Conservation (phyloP, 2,888 invertebrate genomes). For the Diplolepis rosae region DNA sequence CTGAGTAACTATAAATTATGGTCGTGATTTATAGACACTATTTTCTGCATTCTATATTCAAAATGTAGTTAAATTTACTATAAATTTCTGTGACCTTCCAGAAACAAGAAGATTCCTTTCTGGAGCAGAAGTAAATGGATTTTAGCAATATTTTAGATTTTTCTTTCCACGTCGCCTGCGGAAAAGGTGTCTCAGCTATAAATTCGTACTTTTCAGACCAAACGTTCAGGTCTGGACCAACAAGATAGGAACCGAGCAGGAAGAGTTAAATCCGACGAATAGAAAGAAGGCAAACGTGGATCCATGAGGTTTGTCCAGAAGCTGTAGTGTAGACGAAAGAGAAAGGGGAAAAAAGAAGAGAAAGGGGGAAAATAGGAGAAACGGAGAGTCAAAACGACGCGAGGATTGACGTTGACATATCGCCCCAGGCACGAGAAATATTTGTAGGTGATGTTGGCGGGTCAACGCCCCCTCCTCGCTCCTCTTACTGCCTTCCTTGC, state of each 20-base stretch:
- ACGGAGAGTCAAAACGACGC: conserved; percentile 32
- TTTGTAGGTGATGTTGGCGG: conserved; percentile 67
- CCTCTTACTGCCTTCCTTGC: conserved; percentile 42
- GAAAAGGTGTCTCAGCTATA: neutral
- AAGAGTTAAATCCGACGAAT: conserved; percentile 35
- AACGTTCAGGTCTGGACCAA: conserved; percentile 27
- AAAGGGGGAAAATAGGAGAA: conserved; percentile 21
- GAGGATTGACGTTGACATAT: conserved; percentile 63
- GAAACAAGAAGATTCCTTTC: neutral
- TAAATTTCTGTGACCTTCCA: no score
- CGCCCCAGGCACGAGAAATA: conserved; percentile 55
- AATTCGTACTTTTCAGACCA: neutral
- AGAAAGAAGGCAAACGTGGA: conserved; percentile 31
- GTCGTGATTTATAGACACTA: no score
- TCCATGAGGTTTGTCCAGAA: conserved; percentile 14
- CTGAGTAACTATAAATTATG: no score
- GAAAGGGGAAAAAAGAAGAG: conserved; percentile 32
- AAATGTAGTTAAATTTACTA: no score
- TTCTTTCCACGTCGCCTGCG: neutral
- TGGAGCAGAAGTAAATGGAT: neutral
- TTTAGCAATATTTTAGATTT: neutral
- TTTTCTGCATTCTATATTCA: no score
- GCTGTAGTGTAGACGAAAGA: conserved; percentile 36
- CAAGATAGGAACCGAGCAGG: conserved; percentile 26
- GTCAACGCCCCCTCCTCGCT: conserved; percentile 64